phyloP scores from a whole-genome alignment of 1,140 invertebrate genomes.

The Hypothenemus hampei region DNA sequence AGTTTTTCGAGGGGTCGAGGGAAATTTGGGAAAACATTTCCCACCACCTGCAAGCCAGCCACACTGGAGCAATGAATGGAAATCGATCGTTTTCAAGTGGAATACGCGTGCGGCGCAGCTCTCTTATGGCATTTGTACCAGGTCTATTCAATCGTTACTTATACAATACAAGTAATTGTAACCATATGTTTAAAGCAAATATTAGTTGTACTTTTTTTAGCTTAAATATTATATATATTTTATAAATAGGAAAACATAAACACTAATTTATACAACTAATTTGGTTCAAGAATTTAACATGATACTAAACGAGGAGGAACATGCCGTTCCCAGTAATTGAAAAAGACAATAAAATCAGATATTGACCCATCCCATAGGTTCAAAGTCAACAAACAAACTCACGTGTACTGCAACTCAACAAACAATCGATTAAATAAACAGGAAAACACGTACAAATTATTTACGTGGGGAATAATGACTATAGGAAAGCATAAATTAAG shows the following conservation, averaged over 20 bases:
- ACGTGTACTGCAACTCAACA: neutral
- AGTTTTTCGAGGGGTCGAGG: neutral
- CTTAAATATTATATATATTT: neutral
- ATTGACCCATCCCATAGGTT: too few relatives aligned
- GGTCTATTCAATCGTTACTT: neutral
- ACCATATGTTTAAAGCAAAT: neutral
- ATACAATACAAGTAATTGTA: neutral
- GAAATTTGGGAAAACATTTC: slow-evolving; percentile 9
- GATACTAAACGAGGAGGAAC: too few relatives aligned
- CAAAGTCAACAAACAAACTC: neutral
- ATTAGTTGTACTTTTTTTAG: neutral
- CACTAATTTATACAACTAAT: neutral
- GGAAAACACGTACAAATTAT: too few relatives aligned
- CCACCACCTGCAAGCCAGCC: slow-evolving; percentile 2
- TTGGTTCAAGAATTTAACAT: too few relatives aligned
- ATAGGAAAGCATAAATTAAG: too few relatives aligned
- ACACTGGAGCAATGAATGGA: slow-evolving; percentile 3
- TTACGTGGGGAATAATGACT: too few relatives aligned
- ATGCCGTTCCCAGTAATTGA: neutral
- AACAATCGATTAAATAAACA: neutral
- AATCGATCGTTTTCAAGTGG: neutral
- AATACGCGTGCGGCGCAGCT: neutral
- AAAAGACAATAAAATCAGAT: neutral
- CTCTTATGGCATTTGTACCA: neutral
- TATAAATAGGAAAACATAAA: neutral